Base-by-base conservation (phyloP, 2,113 vertebrate species). In the Pelecanoides urinatrix region DNA sequence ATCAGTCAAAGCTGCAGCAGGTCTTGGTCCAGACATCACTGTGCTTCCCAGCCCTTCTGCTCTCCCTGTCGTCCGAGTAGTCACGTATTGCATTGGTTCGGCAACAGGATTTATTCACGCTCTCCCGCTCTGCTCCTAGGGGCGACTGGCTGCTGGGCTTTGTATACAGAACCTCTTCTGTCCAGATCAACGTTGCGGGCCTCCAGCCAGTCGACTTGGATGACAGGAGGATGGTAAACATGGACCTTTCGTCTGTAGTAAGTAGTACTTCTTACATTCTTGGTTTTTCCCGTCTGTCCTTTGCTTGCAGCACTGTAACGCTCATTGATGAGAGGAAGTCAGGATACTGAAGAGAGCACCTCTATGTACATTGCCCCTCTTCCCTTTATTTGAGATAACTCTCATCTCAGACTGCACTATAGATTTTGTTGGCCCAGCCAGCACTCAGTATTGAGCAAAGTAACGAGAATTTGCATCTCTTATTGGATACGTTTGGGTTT, bases 91-190 rank as follows among this genome's bases (percentile, higher is more conserved):
- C 21, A 3, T 11, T 40, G 27, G 6, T 52, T 66, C 30, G 49
- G 12, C n/a, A 73, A 23, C 7, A 23, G n/a, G 40, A 53, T 62
- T 89, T 73, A 65, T 42, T 86, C 55, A 36, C 2, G 0, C 16
- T 74, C 25, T 62, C 83, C 83, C 67, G 59, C 52, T 95, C 71
- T 52, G 77, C n/a, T 87, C 13, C 38, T 97, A 99, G 99, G 96
- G 99, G 99, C 6, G 99, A 99, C 96, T 99, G 99, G 99, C 98
- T 99, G 62, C 98, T 99, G 96, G 96, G 99, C 22, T 99, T 98
- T 80, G 98, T 99, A n/a, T 99, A 99, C 97, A 98, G 99, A 90
- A 98, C 99, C 14, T 99, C 99, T 20, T 98, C 99, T 5, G 99
- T 97, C 88, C 98, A 99, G 94, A 91, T 99, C 63, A 99, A 68